phyloP scores from a whole-genome alignment of 2,113 vertebrate species.

The Petrocephalus microphthalmus region DNA sequence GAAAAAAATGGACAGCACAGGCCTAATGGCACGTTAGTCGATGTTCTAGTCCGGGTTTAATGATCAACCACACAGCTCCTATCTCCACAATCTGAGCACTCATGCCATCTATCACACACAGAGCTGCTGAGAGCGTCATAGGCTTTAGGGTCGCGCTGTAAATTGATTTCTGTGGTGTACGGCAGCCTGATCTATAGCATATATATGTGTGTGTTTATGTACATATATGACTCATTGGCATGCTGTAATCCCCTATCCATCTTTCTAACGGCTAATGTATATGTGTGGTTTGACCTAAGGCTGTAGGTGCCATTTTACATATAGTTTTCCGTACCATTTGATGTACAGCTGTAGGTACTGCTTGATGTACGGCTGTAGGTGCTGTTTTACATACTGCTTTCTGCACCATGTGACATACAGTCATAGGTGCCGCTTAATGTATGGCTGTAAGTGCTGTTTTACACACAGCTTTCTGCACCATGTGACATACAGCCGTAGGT shows the following conservation, averaged over 20 bases:
- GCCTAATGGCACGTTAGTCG: constrained; percentile 6
- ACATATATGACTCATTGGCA: background rate
- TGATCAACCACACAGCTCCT: background rate
- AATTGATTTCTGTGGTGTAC: background rate
- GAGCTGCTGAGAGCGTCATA: background rate
- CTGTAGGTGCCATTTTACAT: background rate
- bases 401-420: background rate
- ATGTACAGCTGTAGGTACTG: no score
- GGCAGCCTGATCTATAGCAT: background rate
- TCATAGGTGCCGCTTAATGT: background rate
- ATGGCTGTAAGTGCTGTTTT: background rate
- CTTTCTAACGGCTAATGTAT: background rate
- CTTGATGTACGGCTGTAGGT: no score
- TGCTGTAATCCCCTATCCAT: background rate
- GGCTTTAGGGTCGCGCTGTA: background rate
- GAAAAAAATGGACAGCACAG: constrained; percentile 11
- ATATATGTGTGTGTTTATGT: background rate
- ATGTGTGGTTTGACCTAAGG: background rate
- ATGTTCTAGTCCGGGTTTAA: background rate
- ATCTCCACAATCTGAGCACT: background rate
- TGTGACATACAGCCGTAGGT: background rate
- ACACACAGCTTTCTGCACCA: background rate
- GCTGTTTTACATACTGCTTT: background rate
- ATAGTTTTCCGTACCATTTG: no score
- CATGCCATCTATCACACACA: background rate